These are phyloP conservation scores for Sorex fumeus DNA, from an alignment of 2,113 vertebrate species.

Conservation along the genomic window DNA sequence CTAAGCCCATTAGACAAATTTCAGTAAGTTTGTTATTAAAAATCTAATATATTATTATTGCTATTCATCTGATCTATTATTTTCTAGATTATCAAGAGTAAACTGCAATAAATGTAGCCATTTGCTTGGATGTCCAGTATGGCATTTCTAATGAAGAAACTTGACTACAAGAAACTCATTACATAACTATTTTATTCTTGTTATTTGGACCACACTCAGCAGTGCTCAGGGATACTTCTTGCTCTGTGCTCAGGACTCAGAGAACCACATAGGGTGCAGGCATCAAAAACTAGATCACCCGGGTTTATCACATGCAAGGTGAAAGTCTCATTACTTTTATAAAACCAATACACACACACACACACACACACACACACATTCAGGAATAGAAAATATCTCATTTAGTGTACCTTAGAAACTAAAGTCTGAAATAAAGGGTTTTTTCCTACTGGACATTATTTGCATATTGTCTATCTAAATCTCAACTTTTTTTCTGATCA, in stretches of 20 bases:
- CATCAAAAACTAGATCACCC: no score
- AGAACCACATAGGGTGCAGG: no score
- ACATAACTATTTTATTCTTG: no score
- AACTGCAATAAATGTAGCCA: neutral
- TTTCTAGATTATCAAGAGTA: conserved; percentile 34
- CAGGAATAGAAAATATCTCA: conserved; percentile 26
- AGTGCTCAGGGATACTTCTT: no score
- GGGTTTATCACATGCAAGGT: no score
- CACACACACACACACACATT: neutral
- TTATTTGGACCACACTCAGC: no score
- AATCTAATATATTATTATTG: conserved; percentile 9
- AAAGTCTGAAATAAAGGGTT: neutral
- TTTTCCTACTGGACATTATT: no score
- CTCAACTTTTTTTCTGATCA: conserved; percentile 13
- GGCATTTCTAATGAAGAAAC: conserved; percentile 5
- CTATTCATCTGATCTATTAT: neutral
- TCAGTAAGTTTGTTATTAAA: neutral
- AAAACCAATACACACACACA: neutral
- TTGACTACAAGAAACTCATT: neutral
- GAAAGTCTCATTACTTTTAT: no score
- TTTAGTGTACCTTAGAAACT: neutral
- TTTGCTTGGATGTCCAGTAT: neutral
- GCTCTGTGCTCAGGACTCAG: no score
- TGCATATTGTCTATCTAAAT: neutral
- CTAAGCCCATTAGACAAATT: neutral